Evolutionary conservation across 2,797 vertebrate species (phyloP).

Genomic region (Centropyge bicolor): DNA sequence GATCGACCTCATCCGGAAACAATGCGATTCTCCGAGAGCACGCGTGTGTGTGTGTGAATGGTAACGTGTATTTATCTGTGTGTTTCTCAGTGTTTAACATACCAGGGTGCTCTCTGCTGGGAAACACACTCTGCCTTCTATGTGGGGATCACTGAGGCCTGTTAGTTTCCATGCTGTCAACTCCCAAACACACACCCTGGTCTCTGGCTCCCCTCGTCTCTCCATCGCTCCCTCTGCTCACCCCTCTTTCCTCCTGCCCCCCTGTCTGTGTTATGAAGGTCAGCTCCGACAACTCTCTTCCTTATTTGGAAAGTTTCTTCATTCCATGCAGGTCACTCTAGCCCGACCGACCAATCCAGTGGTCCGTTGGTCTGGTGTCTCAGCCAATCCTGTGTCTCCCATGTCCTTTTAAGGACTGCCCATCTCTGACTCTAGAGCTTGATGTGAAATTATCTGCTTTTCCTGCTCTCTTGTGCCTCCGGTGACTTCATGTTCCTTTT

Average conservation of each 20-base stretch:
- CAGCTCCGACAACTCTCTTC: slow-evolving; percentile 76
- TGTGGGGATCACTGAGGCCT: slow-evolving; percentile 67
- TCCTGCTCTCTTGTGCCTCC: slow-evolving; percentile 59
- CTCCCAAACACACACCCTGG: slow-evolving; percentile 58
- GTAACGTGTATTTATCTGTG: slow-evolving; percentile 54
- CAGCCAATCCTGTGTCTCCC: slow-evolving; percentile 84
- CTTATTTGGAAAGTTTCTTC: slow-evolving; percentile 92
- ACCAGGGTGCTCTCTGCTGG: slow-evolving; percentile 61
- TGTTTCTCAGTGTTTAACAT: slow-evolving; percentile 70
- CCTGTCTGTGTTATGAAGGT: slow-evolving; percentile 69
- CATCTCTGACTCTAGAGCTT: slow-evolving; percentile 78
- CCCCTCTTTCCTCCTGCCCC: slow-evolving; percentile 42
- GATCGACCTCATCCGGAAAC: slow-evolving; percentile 78
- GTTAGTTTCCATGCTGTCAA: slow-evolving; percentile 83
- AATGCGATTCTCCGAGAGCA: slow-evolving; percentile 63
- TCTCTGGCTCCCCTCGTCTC: slow-evolving; percentile 48
- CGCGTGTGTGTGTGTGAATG: slow-evolving; percentile 30
- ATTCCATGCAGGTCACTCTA: slow-evolving; percentile 88
- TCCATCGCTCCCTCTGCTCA: slow-evolving; percentile 41
- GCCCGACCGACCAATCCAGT: slow-evolving; percentile 81
- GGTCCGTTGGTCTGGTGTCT: slow-evolving; percentile 55
- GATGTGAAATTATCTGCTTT: slow-evolving; percentile 69
- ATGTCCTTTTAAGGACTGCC: slow-evolving; percentile 94
- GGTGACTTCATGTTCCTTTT: slow-evolving; percentile 59
- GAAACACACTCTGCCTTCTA: slow-evolving; percentile 66